A percentile compares a stretch with the other conserved stretches of the same genome.
Conservation (phyloP, 2,113 vertebrate genomes). For the Centropus bengalensis region DNA sequence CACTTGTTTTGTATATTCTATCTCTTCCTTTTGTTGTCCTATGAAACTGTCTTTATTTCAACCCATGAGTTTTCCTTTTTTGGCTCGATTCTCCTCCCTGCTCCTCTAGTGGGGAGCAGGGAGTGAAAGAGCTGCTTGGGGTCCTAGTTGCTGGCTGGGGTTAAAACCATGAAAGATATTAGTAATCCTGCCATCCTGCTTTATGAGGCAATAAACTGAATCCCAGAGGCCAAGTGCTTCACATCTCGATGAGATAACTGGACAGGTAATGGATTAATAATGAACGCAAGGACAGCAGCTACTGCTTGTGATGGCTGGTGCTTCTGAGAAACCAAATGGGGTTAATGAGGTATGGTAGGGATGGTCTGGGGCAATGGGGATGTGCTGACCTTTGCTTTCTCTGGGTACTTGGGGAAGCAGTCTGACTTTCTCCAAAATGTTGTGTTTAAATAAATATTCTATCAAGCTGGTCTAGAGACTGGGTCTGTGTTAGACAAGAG, state of each 20-base stretch:
- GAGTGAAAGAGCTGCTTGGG: too few relatives aligned
- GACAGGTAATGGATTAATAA: background rate
- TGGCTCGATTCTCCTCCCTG: too few relatives aligned
- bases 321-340: background rate
- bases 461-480: background rate
- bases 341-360: background rate
- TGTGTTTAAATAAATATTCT: background rate
- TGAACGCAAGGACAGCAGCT: background rate
- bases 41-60: too few relatives aligned
- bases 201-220: constrained; percentile 49
- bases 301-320: background rate
- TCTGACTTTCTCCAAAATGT: background rate
- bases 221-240: background rate
- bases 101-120: too few relatives aligned
- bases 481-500: background rate
- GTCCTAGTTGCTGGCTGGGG: too few relatives aligned
- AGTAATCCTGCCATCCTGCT: constrained; percentile 46
- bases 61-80: too few relatives aligned
- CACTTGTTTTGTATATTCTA: too few relatives aligned
- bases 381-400: background rate
- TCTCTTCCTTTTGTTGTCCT: too few relatives aligned
- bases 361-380: background rate
- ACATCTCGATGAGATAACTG: background rate
- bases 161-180: background rate
- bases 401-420: background rate